Conservation (phyloP, 2,888 invertebrate genomes). For the Caenorhabditis sulstoni region DNA sequence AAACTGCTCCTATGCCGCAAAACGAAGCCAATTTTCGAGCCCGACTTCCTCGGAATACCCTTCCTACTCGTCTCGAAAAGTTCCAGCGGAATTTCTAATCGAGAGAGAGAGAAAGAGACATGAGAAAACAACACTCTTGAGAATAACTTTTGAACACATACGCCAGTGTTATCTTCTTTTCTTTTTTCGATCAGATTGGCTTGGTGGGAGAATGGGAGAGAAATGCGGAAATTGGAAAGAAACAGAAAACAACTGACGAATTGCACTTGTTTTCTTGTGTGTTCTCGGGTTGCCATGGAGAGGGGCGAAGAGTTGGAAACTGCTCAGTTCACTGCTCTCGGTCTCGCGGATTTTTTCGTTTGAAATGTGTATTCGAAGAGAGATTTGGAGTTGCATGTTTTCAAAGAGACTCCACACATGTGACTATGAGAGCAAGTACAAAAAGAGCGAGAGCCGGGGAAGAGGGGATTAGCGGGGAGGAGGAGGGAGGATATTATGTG, state of each 20-base stretch:
- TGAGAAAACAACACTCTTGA: conserved; percentile 25
- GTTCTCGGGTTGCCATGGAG: conserved; percentile 1
- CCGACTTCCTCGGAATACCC: background rate
- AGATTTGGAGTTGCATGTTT: background rate
- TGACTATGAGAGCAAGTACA: too few species aligned
- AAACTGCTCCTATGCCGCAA: too few species aligned
- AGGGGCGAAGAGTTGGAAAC: background rate
- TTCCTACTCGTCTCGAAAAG: background rate
- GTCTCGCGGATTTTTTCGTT: too few species aligned
- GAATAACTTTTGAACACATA: conserved; percentile 16
- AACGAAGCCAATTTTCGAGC: conserved; percentile 1
- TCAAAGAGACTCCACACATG: background rate
- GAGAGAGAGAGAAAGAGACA: conserved; percentile 8
- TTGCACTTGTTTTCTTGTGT: background rate
- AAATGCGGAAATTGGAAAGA: background rate
- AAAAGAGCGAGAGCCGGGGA: background rate
- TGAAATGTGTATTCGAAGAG: too few species aligned
- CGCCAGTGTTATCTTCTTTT: background rate
- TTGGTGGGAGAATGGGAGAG: background rate
- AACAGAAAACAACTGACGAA: background rate
- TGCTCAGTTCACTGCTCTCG: background rate
- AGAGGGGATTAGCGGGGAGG: background rate
- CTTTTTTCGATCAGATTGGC: conserved; percentile 2
- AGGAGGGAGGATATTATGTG: background rate
- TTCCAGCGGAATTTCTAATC: background rate